Evolutionary conservation across 2,888 invertebrate genomes (phyloP).

Genomic region (Dasypolia templi): DNA sequence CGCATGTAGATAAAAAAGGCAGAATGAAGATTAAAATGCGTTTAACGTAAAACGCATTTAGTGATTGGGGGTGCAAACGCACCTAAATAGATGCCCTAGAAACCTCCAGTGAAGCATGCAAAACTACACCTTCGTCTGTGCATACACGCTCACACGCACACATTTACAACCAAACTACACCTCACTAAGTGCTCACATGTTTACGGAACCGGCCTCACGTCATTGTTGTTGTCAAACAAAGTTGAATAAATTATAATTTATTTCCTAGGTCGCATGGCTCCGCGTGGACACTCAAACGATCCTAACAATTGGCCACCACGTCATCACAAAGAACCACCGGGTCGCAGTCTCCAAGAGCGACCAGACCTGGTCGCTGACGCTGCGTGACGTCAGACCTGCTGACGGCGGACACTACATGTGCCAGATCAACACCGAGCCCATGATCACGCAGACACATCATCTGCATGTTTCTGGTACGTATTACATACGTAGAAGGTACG

Average conservation of each 20-base stretch:
- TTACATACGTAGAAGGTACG: neutral
- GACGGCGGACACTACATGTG: conserved; percentile 96
- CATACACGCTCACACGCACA: too few species aligned
- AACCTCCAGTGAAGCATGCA: too few species aligned
- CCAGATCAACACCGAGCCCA: conserved; percentile 92
- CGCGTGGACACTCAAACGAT: conserved; percentile 97
- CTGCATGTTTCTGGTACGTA: conserved; percentile 80
- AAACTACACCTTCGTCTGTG: too few species aligned
- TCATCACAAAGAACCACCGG: conserved; percentile 96
- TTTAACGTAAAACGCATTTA: neutral
- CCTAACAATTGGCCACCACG: conserved; percentile 95
- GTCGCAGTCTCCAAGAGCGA: conserved; percentile 94
- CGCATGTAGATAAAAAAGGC: neutral
- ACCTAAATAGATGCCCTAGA: neutral
- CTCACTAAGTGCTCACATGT: too few species aligned
- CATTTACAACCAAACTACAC: too few species aligned
- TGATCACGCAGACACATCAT: conserved; percentile 88
- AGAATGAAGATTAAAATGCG: neutral
- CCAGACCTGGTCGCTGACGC: conserved; percentile 94
- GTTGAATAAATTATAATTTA: neutral
- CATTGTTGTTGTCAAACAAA: neutral
- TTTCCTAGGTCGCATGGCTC: conserved; percentile 95
- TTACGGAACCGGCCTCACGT: too few species aligned
- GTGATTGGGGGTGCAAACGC: neutral
- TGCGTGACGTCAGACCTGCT: conserved; percentile 93